Conservation (phyloP, 2,888 invertebrate species). For the Mechanitis mazaeus region DNA sequence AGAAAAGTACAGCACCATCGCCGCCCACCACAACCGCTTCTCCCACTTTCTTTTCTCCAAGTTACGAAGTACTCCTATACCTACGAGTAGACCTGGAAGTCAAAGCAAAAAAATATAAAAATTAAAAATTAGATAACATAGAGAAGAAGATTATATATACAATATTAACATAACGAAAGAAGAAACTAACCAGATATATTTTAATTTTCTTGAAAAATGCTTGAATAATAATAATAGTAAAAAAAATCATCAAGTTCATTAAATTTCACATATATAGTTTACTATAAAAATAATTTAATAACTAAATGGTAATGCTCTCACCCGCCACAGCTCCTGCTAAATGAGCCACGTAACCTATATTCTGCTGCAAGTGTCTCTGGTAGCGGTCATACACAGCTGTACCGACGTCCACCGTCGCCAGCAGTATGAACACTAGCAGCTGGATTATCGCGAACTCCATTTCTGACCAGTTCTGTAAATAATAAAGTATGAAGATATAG, state of each 20-base stretch:
- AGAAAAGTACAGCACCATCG: slow-evolving; percentile 81
- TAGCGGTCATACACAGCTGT: slow-evolving; percentile 94
- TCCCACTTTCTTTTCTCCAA: slow-evolving; percentile 88
- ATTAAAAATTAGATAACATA: not conserved
- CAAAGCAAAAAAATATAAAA: slow-evolving; percentile 23
- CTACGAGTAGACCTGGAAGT: slow-evolving; percentile 84
- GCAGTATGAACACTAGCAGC: slow-evolving; percentile 86
- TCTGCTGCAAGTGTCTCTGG: slow-evolving; percentile 80
- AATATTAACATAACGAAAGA: no score
- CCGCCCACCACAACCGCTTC: slow-evolving; percentile 87
- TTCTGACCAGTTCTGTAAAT: slow-evolving; percentile 93
- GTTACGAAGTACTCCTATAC: slow-evolving; percentile 90
- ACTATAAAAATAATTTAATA: no score
- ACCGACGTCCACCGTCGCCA: slow-evolving; percentile 90
- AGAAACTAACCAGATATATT: no score
- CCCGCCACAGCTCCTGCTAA: slow-evolving; percentile 94
- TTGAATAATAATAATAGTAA: no score
- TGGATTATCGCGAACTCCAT: slow-evolving; percentile 96
- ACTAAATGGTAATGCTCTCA: slow-evolving; percentile 35
- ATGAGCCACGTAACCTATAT: slow-evolving; percentile 96
- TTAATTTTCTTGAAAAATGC: no score
- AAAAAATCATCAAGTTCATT: no score
- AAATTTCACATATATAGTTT: no score
- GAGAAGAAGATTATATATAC: no score
- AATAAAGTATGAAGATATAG: no score